Percentiles rank a stretch among this genome's conserved stretches.
phyloP scores from a whole-genome alignment of 2,888 invertebrate genomes.

The Drosophila pegasa region DNA sequence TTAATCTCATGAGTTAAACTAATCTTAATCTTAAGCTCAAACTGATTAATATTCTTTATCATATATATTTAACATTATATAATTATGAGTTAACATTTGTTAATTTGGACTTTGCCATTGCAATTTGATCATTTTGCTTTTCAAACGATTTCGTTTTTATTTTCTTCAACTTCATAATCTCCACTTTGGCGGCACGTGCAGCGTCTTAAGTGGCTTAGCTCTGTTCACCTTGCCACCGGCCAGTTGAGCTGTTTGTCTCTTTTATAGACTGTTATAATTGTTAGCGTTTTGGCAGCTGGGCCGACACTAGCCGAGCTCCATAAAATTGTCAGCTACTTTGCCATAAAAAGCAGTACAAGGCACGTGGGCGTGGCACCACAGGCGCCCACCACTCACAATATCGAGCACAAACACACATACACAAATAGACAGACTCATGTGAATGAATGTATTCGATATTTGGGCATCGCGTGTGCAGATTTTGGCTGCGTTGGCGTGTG shows the following conservation, averaged over 20 bases:
- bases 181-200: slow-evolving; percentile 44
- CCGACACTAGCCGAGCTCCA: slow-evolving; percentile 21
- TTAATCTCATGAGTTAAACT: background rate
- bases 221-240: slow-evolving; percentile 43
- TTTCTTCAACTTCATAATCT: slow-evolving; percentile 2
- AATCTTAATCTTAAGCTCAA: background rate
- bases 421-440: slow-evolving; percentile 6
- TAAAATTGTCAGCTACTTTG: slow-evolving; percentile 61
- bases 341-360: slow-evolving; percentile 51
- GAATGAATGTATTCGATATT: slow-evolving; percentile 36
- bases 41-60: background rate
- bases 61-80: background rate
- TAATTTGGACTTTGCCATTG: too few relatives aligned
- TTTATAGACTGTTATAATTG: slow-evolving; percentile 62
- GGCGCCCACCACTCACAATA: slow-evolving; percentile 32
- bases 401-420: slow-evolving; percentile 9
- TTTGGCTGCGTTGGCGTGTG: slow-evolving; percentile 68
- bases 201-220: slow-evolving; percentile 43
- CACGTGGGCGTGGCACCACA: slow-evolving; percentile 49
- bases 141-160: background rate
- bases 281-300: slow-evolving; percentile 44
- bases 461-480: slow-evolving; percentile 71
- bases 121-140: background rate
- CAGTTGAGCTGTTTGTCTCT: slow-evolving; percentile 32
- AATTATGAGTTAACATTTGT: too few relatives aligned